Percentiles rank a stretch among this genome's conserved stretches.
Evolutionary conservation across 2,113 vertebrate species (phyloP).

Genomic region (Siphamia tubifer): DNA sequence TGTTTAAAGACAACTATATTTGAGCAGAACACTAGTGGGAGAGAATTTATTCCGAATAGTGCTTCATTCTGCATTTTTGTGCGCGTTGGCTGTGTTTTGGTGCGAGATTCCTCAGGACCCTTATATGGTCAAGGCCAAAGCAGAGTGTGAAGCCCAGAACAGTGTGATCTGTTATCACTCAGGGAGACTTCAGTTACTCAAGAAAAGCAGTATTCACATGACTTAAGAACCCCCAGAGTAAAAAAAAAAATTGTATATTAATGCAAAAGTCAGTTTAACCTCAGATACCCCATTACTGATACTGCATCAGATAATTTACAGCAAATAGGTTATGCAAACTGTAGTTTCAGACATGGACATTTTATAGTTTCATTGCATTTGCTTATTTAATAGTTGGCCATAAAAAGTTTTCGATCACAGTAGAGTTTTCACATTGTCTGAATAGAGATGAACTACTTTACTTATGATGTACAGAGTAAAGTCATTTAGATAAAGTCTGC

Average conservation of each 20-base stretch:
- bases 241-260: not conserved
- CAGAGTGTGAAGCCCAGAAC: constrained; percentile 48
- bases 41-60: not conserved
- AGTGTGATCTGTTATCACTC: constrained; percentile 70
- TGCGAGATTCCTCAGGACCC: constrained; percentile 72
- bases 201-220: constrained; percentile 16
- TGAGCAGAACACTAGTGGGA: not conserved
- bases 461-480: not conserved
- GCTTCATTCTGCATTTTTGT: constrained; percentile 45
- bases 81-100: constrained; percentile 63
- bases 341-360: not conserved
- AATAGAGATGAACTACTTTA: not conserved
- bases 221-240: not conserved
- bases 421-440: not conserved
- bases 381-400: constrained; percentile 3
- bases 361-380: not conserved
- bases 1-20: no score
- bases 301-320: not conserved
- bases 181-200: constrained; percentile 44
- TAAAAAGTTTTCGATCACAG: not conserved
- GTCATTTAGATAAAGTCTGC: not conserved
- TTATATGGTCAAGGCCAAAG: constrained; percentile 81
- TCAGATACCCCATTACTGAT: not conserved
- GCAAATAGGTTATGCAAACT: constrained; percentile 1
- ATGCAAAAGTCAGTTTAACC: not conserved